Conservation (phyloP, 2,797 vertebrate species). For the Danionella dracula region DNA sequence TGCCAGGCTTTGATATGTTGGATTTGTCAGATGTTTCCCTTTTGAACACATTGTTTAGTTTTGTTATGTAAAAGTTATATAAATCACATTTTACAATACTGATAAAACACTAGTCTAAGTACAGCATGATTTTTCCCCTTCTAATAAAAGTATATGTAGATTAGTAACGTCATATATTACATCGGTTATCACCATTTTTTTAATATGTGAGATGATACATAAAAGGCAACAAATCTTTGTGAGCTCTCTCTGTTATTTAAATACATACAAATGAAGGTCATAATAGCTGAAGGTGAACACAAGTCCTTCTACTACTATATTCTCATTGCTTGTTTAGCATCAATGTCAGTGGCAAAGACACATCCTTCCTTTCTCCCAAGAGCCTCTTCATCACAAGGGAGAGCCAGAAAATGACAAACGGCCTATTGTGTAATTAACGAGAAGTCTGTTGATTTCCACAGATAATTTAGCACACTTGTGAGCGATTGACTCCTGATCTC, state of each 20-base stretch:
- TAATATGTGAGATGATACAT: no score
- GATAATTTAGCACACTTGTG: slow-evolving; percentile 74
- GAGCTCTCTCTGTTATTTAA: no score
- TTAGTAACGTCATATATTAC: no score
- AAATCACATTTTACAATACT: no score
- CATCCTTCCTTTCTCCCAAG: slow-evolving; percentile 69
- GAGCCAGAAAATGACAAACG: slow-evolving; percentile 64
- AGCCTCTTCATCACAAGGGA: slow-evolving; percentile 60
- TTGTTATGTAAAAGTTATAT: no score
- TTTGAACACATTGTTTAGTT: no score
- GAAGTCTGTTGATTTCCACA: slow-evolving; percentile 72
- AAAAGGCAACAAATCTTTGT: slow-evolving; percentile 47
- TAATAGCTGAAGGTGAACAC: slow-evolving; percentile 69
- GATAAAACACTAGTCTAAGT: no score
- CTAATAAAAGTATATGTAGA: no score
- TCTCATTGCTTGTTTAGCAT: slow-evolving; percentile 66
- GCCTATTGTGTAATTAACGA: slow-evolving; percentile 78
- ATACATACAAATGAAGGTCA: not conserved
- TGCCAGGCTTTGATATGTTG: no score
- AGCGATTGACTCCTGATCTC: slow-evolving; percentile 74
- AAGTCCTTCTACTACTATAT: slow-evolving; percentile 71
- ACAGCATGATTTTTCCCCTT: no score
- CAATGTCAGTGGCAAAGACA: slow-evolving; percentile 76
- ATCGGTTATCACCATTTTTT: no score
- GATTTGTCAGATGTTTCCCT: no score